Conservation (phyloP, 2,113 vertebrate genomes). For the Uria aalge region DNA sequence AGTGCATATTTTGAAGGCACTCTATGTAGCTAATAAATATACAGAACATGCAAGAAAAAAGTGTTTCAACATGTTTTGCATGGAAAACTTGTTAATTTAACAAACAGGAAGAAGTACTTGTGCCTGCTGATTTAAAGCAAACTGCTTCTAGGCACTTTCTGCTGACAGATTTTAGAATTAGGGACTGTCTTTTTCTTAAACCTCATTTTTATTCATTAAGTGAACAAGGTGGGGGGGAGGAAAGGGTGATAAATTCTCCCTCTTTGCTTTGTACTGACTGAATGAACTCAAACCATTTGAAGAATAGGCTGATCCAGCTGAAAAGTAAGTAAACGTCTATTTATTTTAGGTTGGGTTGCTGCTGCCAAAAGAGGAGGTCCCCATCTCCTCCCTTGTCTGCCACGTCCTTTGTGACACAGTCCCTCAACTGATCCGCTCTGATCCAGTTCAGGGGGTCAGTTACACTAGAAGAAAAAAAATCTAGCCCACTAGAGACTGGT, state of each 20-base stretch:
- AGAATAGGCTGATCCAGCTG: neutral
- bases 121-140: neutral
- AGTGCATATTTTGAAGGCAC: neutral
- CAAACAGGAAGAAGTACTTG: neutral
- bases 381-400: fast-evolving
- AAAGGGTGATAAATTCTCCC: neutral
- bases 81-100: neutral
- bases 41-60: neutral
- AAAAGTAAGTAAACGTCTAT: neutral
- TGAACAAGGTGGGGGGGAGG: neutral
- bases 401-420: neutral
- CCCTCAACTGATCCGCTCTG: neutral
- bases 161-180: neutral
- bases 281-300: neutral
- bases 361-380: neutral
- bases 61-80: neutral
- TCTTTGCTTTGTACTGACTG: neutral
- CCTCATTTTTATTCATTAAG: neutral
- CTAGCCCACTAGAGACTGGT: neutral
- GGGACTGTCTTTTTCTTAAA: neutral
- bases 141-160: neutral
- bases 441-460: neutral
- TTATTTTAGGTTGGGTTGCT: neutral
- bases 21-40: neutral
- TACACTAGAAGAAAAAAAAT: neutral